phyloP scores from a whole-genome alignment of 2,888 invertebrate species.

The Agriopis aurantiaria region DNA sequence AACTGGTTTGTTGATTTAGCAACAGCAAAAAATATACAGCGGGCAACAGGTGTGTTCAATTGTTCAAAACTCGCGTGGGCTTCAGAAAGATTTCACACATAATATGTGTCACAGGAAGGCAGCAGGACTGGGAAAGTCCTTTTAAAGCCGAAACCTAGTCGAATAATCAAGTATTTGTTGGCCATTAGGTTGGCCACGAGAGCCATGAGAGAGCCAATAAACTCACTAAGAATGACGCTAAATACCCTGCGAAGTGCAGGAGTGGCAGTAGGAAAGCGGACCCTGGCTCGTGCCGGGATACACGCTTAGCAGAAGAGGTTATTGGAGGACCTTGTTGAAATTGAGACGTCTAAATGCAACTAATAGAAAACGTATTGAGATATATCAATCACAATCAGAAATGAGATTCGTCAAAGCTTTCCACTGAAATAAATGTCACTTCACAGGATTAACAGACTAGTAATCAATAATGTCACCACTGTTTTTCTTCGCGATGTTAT shows the following conservation, averaged over 20 bases:
- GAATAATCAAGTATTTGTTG: background rate
- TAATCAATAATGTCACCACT: background rate
- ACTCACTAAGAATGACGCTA: too few relatives aligned
- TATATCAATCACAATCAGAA: background rate
- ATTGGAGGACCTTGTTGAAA: background rate
- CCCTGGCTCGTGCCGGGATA: too few relatives aligned
- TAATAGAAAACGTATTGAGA: background rate
- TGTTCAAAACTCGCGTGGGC: constrained; percentile 17
- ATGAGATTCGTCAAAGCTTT: background rate
- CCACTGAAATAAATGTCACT: background rate
- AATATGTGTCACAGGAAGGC: constrained; percentile 7
- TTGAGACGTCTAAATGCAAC: background rate
- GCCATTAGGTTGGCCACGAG: background rate
- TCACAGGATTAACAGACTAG: background rate
- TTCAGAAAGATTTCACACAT: constrained; percentile 10
- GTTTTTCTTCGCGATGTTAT: background rate
- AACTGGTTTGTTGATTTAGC: constrained; percentile 12
- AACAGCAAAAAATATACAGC: constrained; percentile 6
- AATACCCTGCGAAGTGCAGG: too few relatives aligned
- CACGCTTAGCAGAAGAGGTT: too few relatives aligned
- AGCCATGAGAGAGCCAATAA: too few relatives aligned
- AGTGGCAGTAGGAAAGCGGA: too few relatives aligned
- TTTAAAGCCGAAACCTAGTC: background rate
- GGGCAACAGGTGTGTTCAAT: constrained; percentile 24
- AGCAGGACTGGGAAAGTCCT: constrained; percentile 14